Evolutionary conservation across 2,113 vertebrate genomes (phyloP), one percentile per base, ranked within the genome.

Genomic region (Varanus komodoensis): DNA sequence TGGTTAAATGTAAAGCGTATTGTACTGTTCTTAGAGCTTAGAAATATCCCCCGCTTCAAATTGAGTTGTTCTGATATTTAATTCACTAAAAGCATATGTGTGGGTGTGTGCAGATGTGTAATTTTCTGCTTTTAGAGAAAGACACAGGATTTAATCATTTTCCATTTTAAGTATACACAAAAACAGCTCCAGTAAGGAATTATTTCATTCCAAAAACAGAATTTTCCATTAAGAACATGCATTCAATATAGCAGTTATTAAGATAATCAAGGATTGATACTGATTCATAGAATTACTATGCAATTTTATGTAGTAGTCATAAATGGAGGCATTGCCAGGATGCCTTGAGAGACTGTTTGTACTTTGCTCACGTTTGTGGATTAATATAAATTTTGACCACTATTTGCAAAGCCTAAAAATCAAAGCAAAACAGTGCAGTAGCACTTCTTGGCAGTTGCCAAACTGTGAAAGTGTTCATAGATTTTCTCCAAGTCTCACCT

Each of bases 261-360:
- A 87, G 61, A 82, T 69, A 17, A 74, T 52, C 88, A 86, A 78
- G 1, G 34, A 92, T 74, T 82, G 54, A 80, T 71, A 84, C 87
- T 93, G 86, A 84, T 93, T 73, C 89, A 90, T 84, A 84, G 82
- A 52, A 52, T 52, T 73, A 84, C 88, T 34, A 52, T 90, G 75
- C 89, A 27, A 0, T 75, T 77, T 85, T 89, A 61, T 68, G 44
- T n/a, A 84, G 57, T 44, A 27, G 38, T 93, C 84, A 80, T 82
- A 91, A 50, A 78, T 0, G n/a, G 89, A 91, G 32, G 14, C 3
- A 0, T 73, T 44, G 0, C 25, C 88, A 67, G 25, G 57, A 64
- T 75, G 74, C 89, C 82, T 80, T 11, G 0, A 29, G 25, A 0
- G 3, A 19, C 38, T 82, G 90, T 87, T 90, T 27, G n/a, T 67